Evolutionary conservation across 2,888 invertebrate genomes (phyloP).

Genomic region (Drosophila rubida): DNA sequence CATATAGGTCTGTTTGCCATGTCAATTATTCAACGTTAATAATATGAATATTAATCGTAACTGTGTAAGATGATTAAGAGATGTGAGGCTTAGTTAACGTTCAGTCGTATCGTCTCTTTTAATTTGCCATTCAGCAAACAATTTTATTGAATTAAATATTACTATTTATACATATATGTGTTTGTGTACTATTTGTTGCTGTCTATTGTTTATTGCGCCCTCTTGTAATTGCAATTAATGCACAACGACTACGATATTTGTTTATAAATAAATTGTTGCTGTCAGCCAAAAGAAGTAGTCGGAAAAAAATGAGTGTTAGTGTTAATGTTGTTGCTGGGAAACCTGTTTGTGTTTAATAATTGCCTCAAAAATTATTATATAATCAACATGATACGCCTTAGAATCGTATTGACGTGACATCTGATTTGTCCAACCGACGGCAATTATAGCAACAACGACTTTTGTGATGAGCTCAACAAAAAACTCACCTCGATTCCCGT

Average conservation of each 20-base stretch:
- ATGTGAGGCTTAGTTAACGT: neutral
- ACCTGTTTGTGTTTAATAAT: conserved; percentile 52
- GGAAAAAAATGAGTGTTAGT: neutral
- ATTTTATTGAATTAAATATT: conserved; percentile 16
- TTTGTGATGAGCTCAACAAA: conserved; percentile 60
- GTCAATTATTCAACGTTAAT: conserved; percentile 4
- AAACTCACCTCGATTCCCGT: conserved; percentile 24
- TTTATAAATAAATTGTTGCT: conserved; percentile 22
- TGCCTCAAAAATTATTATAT: conserved; percentile 38
- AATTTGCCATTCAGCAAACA: conserved; percentile 10
- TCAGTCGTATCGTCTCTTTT: neutral
- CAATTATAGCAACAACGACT: conserved; percentile 7
- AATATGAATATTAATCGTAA: neutral
- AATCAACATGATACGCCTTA: conserved; percentile 43
- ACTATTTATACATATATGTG: neutral
- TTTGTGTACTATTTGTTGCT: neutral
- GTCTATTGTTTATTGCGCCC: conserved; percentile 10
- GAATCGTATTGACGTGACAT: conserved; percentile 39
- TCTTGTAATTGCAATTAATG: conserved; percentile 22
- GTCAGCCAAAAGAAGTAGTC: conserved; percentile 17
- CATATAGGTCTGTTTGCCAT: conserved; percentile 38
- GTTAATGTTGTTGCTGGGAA: conserved; percentile 10
- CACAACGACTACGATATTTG: conserved; percentile 7
- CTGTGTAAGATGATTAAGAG: neutral
- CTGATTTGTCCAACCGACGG: conserved; percentile 18